Evolutionary conservation across 2,797 vertebrate genomes (phyloP).

Genomic region (Petrocephalus sullivani): DNA sequence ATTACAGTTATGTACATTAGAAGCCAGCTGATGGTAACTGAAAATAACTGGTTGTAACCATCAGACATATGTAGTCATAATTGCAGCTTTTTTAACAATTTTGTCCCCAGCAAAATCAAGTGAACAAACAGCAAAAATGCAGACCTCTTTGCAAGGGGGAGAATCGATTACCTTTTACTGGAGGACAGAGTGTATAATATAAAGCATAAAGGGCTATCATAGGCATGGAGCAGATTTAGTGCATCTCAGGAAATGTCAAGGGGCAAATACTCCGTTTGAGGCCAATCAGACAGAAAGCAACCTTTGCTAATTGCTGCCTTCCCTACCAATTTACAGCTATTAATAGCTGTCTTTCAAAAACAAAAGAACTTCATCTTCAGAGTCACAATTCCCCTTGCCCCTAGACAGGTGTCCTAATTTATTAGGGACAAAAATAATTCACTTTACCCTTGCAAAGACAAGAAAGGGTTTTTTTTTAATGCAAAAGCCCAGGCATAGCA

Average conservation of each 20-base stretch:
- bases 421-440: constrained; percentile 39
- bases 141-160: neutral
- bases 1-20: neutral
- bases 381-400: constrained; percentile 32
- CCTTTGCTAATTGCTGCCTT: neutral
- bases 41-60: neutral
- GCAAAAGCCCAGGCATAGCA: constrained; percentile 19
- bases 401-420: constrained; percentile 49
- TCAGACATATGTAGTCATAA: neutral
- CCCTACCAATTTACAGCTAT: constrained; percentile 22
- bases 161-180: neutral
- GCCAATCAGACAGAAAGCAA: neutral
- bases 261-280: neutral
- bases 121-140: neutral
- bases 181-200: neutral
- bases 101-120: neutral
- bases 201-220: neutral
- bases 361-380: constrained; percentile 24
- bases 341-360: constrained; percentile 35
- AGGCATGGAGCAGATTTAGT: neutral
- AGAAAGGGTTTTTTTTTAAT: constrained; percentile 20
- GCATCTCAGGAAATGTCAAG: neutral
- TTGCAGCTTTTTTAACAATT: neutral
- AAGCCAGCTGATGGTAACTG: neutral
- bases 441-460: constrained; percentile 38